phyloP scores from a whole-genome alignment of 2,113 vertebrate genomes.

The Scartelaos histophorus region DNA sequence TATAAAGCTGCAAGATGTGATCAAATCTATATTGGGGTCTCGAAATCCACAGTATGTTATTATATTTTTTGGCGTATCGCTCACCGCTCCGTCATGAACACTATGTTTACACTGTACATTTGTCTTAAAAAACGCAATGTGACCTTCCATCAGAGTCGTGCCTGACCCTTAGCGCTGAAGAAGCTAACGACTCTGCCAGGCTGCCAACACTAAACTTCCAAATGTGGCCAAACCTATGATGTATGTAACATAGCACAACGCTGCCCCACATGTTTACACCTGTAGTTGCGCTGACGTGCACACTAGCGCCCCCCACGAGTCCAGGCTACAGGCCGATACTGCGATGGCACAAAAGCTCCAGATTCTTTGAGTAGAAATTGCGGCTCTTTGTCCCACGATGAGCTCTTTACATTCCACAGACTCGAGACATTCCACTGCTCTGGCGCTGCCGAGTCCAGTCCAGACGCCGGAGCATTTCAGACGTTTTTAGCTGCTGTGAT shows the following conservation, averaged over 20 bases:
- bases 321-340: constrained; percentile 13
- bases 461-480: neutral
- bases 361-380: neutral
- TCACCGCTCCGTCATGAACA: neutral
- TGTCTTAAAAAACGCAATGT: neutral
- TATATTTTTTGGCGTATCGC: neutral
- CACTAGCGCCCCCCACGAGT: neutral
- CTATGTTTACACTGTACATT: neutral
- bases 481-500: neutral
- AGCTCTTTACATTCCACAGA: constrained; percentile 76
- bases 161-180: neutral
- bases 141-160: neutral
- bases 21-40: neutral
- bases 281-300: neutral
- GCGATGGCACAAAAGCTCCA: constrained; percentile 38
- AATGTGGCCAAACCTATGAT: neutral
- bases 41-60: too few species aligned
- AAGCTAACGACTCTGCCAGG: neutral
- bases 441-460: constrained; percentile 30
- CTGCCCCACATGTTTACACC: neutral
- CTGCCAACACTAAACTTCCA: neutral
- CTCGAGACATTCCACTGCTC: constrained; percentile 75
- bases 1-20: neutral
- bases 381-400: constrained; percentile 43
- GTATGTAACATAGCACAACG: neutral